These are phyloP conservation scores for Allobates femoralis DNA, from an alignment of 2,797 vertebrate genomes.

Conservation along the genomic window DNA sequence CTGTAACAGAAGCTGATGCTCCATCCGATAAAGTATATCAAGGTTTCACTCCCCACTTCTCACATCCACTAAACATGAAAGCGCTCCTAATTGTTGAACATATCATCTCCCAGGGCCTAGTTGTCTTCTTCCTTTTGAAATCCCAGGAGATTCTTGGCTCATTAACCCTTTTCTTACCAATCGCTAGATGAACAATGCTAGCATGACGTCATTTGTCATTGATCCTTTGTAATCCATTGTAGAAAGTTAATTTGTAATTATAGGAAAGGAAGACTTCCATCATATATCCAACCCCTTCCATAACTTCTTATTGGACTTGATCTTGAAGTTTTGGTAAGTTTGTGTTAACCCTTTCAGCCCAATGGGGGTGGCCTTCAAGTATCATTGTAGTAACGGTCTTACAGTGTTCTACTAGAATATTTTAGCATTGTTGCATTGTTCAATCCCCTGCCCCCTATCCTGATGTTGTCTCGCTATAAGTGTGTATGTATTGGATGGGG, in stretches of 20 bases:
- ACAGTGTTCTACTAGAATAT: constrained; percentile 80
- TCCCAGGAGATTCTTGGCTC: not conserved
- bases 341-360: not conserved
- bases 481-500: constrained; percentile 75
- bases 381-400: constrained; percentile 24
- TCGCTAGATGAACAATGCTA: not conserved
- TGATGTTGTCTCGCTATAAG: constrained; percentile 61
- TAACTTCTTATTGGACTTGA: not conserved
- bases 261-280: not conserved
- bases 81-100: constrained; percentile 3
- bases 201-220: not conserved
- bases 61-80: not conserved
- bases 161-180: constrained; percentile 24
- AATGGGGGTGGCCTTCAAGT: not conserved
- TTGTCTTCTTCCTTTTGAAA: not conserved
- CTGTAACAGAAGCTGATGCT: constrained; percentile 20
- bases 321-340: not conserved
- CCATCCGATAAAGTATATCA: constrained; percentile 22
- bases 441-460: constrained; percentile 52
- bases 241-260: not conserved
- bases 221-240: constrained; percentile 1
- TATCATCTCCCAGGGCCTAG: not conserved
- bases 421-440: constrained; percentile 80
- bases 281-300: not conserved
- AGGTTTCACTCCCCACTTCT: constrained; percentile 23